Evolutionary conservation across 2,113 vertebrate genomes (phyloP), one percentile per base, ranked within the genome.

Genomic region (Callospermophilus lateralis): DNA sequence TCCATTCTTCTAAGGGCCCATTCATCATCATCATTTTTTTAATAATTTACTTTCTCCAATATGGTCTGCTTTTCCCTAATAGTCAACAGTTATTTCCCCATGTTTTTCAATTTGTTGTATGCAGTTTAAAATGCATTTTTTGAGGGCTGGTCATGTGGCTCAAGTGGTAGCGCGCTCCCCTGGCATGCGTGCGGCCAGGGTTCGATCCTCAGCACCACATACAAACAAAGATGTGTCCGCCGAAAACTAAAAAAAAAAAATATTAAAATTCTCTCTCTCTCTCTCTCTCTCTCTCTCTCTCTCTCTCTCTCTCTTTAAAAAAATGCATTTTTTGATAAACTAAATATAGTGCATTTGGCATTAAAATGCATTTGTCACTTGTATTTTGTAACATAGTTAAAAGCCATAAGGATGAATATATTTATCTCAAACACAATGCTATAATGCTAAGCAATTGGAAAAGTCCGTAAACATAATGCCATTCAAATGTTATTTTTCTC

Each of bases 321-420:
- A n/a, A n/a, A 42, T 42, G 39, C 39, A 45, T 45, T 45, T 45
- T 67, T 88, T 22, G 37, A 84, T 9, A 17, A 95, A 83, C 11
- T 67, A 83, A 77, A n/a, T 16, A 48, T 80, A 65, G 32, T 74
- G 4, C 19, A 84, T 32, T 61, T 42, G 22, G 68, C 4, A 90
- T 45, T 80, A 93, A 91, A 96, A 88, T 92, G 13, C 61, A 79
- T 51, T 67, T 68, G 10, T 93, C 32, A 84, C 84, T 79, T 83
- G 7, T 88, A 80, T 76, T 93, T 93, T 63, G 30, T 73, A 74
- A 93, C 26, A 34, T 48, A 85, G 4, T 73, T 70, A 58, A 91
- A 94, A 87, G 12, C 22, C 55, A 34, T 12, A 70, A 83, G n/a
- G 45, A 63, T 24, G 72, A 45, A 83, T 8, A 79, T 67, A n/a